phyloP scores from a whole-genome alignment of 2,113 vertebrate genomes.

The Anolis sagrei region DNA sequence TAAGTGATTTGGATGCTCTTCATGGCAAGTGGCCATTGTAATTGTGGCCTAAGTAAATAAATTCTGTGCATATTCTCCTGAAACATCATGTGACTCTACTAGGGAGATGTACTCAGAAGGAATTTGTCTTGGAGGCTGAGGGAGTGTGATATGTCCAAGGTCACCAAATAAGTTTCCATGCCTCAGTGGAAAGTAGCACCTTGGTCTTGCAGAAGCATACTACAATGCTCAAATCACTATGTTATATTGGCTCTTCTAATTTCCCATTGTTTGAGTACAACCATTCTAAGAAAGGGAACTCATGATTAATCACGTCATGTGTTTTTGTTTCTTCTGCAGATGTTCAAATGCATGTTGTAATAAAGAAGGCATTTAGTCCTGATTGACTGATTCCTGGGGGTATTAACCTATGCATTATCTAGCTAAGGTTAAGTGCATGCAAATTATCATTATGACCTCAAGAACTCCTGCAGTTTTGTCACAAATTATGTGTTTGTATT shows the following conservation, averaged over 20 bases:
- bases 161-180: neutral
- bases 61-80: neutral
- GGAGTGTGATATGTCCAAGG: neutral
- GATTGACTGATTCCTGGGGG: slow-evolving; percentile 55
- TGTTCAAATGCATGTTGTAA: neutral
- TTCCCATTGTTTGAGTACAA: neutral
- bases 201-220: neutral
- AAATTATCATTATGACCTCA: slow-evolving; percentile 51
- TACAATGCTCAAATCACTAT: neutral
- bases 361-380: slow-evolving; percentile 40
- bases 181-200: neutral
- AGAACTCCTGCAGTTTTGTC: slow-evolving; percentile 53
- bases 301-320: slow-evolving; percentile 42
- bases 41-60: neutral
- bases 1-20: no score
- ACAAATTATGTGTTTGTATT: slow-evolving; percentile 22
- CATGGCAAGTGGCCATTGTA: no score
- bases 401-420: slow-evolving; percentile 59
- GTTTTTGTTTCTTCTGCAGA: slow-evolving; percentile 25
- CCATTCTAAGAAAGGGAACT: neutral
- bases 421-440: slow-evolving; percentile 24
- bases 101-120: no score
- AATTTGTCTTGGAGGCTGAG: no score
- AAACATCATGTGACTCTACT: neutral
- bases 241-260: no score